phyloP scores from a whole-genome alignment of 2,797 vertebrate genomes.

The Aulostomus chinensis region DNA sequence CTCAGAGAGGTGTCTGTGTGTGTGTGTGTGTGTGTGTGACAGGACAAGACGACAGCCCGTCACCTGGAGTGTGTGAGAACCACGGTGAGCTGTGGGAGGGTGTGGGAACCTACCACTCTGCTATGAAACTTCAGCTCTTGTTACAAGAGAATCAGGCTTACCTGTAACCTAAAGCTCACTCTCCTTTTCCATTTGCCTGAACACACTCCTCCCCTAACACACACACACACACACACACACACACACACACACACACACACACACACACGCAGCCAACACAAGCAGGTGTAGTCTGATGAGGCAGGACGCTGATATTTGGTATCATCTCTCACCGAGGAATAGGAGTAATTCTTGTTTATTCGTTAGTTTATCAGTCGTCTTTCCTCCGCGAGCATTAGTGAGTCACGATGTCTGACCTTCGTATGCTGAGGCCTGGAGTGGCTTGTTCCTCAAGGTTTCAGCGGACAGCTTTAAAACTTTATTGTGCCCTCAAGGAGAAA shows the following conservation, averaged over 20 bases:
- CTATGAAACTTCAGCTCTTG: constrained; percentile 38
- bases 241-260: constrained; percentile 36
- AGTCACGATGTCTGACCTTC: constrained; percentile 2
- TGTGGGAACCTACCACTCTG: constrained; percentile 73
- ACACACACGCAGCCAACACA: too few relatives aligned
- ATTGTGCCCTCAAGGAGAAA: constrained; percentile 7
- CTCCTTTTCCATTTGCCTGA: constrained; percentile 27
- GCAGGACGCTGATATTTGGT: constrained; percentile 15
- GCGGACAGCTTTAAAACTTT: constrained; percentile 8
- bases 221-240: constrained; percentile 22
- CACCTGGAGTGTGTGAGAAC: constrained; percentile 55
- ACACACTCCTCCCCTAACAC: too few relatives aligned
- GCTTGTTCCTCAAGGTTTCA: constrained; percentile 17
- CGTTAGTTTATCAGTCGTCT: not conserved
- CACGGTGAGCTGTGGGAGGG: constrained; percentile 46
- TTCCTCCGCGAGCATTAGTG: not conserved
- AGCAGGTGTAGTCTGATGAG: constrained; percentile 5
- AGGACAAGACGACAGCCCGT: constrained; percentile 1
- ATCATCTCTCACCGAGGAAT: constrained; percentile 1
- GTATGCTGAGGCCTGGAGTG: not conserved
- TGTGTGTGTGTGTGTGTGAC: constrained; percentile 6
- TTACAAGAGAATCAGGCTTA: constrained; percentile 42
- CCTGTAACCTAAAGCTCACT: constrained; percentile 46
- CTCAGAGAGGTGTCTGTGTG: too few relatives aligned
- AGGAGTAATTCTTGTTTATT: too few relatives aligned